phyloP scores from a whole-genome alignment of 2,113 vertebrate species.

The Lepus europaeus region DNA sequence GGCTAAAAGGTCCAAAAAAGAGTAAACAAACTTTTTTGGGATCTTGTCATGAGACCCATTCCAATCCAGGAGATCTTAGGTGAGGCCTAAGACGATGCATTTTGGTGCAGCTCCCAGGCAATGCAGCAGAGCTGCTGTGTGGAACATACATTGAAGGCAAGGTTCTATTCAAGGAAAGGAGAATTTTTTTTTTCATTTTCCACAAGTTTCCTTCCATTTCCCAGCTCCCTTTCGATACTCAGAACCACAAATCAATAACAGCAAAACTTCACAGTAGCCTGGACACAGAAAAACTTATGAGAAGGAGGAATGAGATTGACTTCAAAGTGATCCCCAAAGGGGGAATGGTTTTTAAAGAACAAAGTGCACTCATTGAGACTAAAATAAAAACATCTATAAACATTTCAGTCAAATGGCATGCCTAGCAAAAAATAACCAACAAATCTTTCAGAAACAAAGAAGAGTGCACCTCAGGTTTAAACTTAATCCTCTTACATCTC shows the following conservation, averaged over 20 bases:
- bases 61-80: rapidly evolving
- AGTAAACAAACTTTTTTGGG: rapidly evolving
- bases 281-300: background rate
- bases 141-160: background rate
- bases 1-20: background rate
- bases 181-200: background rate
- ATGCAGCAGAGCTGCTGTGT: background rate
- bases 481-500: background rate
- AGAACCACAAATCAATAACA: background rate
- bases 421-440: background rate
- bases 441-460: background rate
- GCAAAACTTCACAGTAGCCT: background rate
- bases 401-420: background rate
- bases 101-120: too few species aligned
- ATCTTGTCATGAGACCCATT: background rate
- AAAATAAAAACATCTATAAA: background rate
- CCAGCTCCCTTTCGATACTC: background rate
- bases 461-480: background rate
- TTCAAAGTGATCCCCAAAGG: background rate
- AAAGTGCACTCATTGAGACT: background rate
- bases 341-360: background rate
- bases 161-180: background rate
- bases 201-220: background rate
- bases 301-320: background rate
- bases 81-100: background rate